Conservation (phyloP, 2,888 invertebrate species). For the Lysandra bellargus region DNA sequence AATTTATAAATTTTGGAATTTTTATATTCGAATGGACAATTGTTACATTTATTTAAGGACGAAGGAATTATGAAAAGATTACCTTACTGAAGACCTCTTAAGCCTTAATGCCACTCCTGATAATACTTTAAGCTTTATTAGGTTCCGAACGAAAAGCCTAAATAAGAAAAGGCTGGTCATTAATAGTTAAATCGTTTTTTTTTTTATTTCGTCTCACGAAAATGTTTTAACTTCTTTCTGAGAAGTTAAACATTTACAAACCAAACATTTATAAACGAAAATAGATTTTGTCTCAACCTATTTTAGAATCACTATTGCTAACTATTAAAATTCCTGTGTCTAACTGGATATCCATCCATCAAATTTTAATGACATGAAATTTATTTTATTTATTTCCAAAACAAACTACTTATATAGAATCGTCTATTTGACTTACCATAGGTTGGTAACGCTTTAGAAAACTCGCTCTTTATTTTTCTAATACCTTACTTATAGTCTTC, state of each 20-base stretch:
- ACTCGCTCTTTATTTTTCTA: no score
- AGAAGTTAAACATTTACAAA: no score
- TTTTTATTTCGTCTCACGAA: not conserved
- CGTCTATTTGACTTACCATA: no score
- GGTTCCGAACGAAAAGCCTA: not conserved
- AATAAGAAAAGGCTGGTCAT: not conserved
- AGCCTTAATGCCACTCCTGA: not conserved
- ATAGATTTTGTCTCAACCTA: not conserved
- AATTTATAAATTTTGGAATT: not conserved
- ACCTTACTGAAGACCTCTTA: not conserved
- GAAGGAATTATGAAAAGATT: not conserved
- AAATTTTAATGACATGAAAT: no score
- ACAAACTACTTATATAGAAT: no score
- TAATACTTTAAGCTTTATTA: constrained; percentile 19
- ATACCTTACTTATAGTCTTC: no score
- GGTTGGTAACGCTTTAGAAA: no score
- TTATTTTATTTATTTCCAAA: no score
- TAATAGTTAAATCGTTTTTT: not conserved
- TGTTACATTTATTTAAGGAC: not conserved
- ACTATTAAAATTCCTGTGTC: no score
- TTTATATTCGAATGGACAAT: not conserved
- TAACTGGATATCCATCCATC: no score
- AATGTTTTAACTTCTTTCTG: not conserved
- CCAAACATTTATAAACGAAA: not conserved
- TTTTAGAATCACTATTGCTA: not conserved